A percentile compares a stretch with the other conserved stretches of the same genome.
Evolutionary conservation across 2,797 vertebrate species (phyloP).

Genomic region (Anabacerthia variegaticeps): DNA sequence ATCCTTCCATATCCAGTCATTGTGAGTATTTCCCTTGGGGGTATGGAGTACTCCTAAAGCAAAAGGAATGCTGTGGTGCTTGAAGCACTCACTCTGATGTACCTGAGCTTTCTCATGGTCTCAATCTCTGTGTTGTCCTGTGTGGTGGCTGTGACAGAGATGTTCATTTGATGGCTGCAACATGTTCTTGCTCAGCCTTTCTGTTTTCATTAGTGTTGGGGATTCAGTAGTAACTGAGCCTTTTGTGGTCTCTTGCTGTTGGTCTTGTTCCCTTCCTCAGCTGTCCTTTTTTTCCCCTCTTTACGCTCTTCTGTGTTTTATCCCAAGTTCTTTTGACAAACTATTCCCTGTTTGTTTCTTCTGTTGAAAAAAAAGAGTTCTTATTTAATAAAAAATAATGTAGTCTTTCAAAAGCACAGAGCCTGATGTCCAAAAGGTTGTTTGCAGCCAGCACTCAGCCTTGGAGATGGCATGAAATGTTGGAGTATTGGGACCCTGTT

Average conservation of each 20-base stretch:
- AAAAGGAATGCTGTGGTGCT: not conserved
- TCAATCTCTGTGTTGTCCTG: not conserved
- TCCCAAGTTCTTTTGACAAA: too few species aligned
- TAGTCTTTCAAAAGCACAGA: not conserved
- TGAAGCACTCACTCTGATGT: not conserved
- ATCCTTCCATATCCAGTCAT: not conserved
- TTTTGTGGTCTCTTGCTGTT: not conserved
- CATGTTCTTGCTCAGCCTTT: not conserved
- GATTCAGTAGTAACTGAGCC: not conserved
- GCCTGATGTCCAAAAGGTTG: not conserved
- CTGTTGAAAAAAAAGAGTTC: not conserved
- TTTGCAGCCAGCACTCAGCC: not conserved
- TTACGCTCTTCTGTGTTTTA: not conserved
- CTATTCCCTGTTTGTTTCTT: not conserved
- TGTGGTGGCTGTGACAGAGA: not conserved
- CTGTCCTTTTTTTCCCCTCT: not conserved
- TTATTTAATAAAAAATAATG: not conserved
- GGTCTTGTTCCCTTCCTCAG: not conserved
- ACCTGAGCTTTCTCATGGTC: not conserved
- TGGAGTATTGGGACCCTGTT: not conserved
- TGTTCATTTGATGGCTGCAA: not conserved
- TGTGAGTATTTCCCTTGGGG: not conserved
- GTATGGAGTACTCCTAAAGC: not conserved
- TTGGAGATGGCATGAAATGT: not conserved
- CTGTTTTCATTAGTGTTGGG: not conserved